Base-by-base conservation (phyloP, 2,888 invertebrate species). In the Zootermopsis nevadensis region DNA sequence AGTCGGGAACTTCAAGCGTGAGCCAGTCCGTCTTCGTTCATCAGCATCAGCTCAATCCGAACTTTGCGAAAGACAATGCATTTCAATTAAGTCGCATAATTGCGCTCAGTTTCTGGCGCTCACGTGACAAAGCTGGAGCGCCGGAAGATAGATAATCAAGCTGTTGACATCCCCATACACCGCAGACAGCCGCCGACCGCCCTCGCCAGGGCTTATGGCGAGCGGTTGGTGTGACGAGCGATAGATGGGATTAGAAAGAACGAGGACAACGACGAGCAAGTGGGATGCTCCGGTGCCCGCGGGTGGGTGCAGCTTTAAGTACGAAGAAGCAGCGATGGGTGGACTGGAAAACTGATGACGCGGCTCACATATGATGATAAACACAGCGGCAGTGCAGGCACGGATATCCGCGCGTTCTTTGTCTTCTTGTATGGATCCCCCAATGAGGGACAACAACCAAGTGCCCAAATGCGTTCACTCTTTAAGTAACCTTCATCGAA, bases 111-210 rank as follows among this genome's bases (percentile, higher is more conserved):
- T 69, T 69, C 69, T 33, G 22, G 22, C 33, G 33, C 33, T 33
- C 24, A 69, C 60, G 1, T n/a, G 24, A n/a, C 60, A 1, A 60
- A 60, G 60, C 60, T n/a, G 27, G 4, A 2, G 60, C 60, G n/a
- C 60, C n/a, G 3, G 27, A 6, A 27, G 60, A 24, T 60, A 60
- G 60, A 24, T 60, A 60, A 60, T 19, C 24, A 2, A 4, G 60
- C n/a, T 60, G 60, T 60, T n/a, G 60, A 60, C 60, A 60, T n/a
- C 60, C 60, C n/a, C 60, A 27, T 60, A n/a, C 7, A 60, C 60
- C 60, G 60, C 60, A 60, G n/a, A n/a, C 60, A 60, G n/a, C 60
- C 60, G 60, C 60, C n/a, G n/a, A n/a, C 60, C n/a, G n/a, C 60
- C 60, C 60, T n/a, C 27, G 60, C 60, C 27, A 27, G n/a, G n/a